Evolutionary conservation across 1,140 invertebrate genomes (phyloP), one percentile per base, ranked within the genome.

Genomic region (Drosophila azteca): DNA sequence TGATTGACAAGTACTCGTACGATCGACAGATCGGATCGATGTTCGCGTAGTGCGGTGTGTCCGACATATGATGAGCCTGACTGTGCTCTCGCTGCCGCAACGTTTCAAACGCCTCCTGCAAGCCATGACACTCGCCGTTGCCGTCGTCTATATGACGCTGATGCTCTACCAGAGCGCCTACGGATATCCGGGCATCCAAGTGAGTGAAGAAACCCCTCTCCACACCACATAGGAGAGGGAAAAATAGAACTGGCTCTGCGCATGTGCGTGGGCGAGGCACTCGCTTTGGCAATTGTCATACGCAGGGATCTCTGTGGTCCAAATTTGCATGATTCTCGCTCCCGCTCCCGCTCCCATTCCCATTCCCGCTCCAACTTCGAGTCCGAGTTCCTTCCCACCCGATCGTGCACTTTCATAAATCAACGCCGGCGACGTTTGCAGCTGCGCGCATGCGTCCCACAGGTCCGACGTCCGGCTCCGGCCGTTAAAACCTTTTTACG

Each of bases 151-250:
- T 26, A 91, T 84, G 81, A 91, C 90, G 55, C 70, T 91, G 48
- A 48, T 91, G 84, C 85, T 91, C 64, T 91, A 91, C 62, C 90
- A 91, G 77, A 91, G 84, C 77, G 79, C 90, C 88, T 91, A 91
- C 85, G 90, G 90, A 90, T 91, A 91, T 90, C 90, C 90, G 73
- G 81, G 76, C 55, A 74, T 90, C 45, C 83, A 91, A 82, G 90
- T 91, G 69, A 89, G 87, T 88, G 48, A 44, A 55, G 31, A 24
- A 15, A 11, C 29, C 17, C 13, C 39, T 15, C 24, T 44, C 24
- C 24, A 20, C 17, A 20, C 17, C 17, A 20, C 0, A 26, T 26
- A 26, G 24, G 24, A 26, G 24, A 26, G 24, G 5, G n/a, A n/a
- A 26, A 5, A 26, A 6, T n/a, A 43, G 35, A 39, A 13, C 11